A percentile compares a stretch with the other conserved stretches of the same genome.
Evolutionary conservation across 2,113 vertebrate genomes (phyloP).

Genomic region (Bathybates hornii): DNA sequence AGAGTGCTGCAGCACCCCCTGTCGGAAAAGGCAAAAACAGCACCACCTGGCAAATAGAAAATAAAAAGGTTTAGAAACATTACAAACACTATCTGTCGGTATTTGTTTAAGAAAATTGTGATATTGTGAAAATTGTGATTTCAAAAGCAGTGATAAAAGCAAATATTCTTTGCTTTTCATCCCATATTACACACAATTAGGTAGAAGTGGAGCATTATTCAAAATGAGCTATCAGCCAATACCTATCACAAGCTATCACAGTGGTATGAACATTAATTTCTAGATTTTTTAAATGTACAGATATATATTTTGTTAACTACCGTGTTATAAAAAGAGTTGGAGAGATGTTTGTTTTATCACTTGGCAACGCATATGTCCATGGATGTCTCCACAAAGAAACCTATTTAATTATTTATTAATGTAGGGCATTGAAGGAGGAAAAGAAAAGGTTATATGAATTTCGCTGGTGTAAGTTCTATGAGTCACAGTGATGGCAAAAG

Average conservation of each 20-base stretch:
- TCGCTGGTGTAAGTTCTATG: rapidly evolving
- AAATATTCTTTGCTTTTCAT: background rate
- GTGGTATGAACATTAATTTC: background rate
- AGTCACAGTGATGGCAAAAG: background rate
- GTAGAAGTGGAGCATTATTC: background rate
- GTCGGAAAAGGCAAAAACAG: rapidly evolving
- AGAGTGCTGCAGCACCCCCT: background rate
- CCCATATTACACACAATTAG: background rate
- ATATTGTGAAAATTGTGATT: background rate
- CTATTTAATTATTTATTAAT: background rate
- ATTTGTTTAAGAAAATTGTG: background rate
- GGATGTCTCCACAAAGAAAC: background rate
- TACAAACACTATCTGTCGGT: rapidly evolving
- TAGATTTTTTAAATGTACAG: background rate
- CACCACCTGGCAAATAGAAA: background rate
- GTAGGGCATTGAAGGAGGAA: background rate
- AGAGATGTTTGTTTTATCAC: background rate
- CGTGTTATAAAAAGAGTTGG: background rate
- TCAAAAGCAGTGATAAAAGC: background rate
- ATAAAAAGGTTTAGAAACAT: background rate
- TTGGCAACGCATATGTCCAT: background rate
- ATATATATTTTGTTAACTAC: background rate
- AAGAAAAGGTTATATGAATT: background rate
- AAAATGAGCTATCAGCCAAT: background rate
- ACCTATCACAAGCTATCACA: background rate